Evolutionary conservation across 1,140 invertebrate genomes (phyloP), one percentile per base, ranked within the genome.

Genomic region (Melipona quadrifasciata): DNA sequence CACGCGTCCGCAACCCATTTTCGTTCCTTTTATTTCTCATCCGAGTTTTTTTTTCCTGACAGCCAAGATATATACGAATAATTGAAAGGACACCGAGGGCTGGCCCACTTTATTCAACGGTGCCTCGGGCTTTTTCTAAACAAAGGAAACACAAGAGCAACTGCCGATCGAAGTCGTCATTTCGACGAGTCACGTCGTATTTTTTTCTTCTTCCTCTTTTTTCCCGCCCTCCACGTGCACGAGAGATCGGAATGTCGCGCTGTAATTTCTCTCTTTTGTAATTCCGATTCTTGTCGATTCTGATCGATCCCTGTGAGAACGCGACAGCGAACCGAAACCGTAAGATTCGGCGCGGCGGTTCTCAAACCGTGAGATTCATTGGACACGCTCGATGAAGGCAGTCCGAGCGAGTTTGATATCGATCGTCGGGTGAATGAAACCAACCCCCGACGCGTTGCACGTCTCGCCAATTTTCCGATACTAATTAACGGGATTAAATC

Each of bases 91-190:
- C 82, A 83, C 55, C 34, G 39, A 55, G n/a, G 8, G 64, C 12
- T 83, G 82, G 82, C 82, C 82, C 82, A 83, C 55, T 79, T 83
- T 58, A 19, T 61, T 34, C 17, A 75, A 14, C 75, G 75, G 14
- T 31, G 82, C 82, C 75, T 53, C 65, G 55, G 67, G 82, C 75
- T 70, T 53, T 79, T 79, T 57, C 34, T 31, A 65, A 10, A 76
- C 65, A 78, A 61, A 70, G 55, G 27, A 19, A 53, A 55, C 71
- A 27, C 19, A 58, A 24, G 39, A 71, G 27, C 65, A 51, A 27
- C 12, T 31, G 1, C 6, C 61, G 61, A 75, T 24, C 71, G 53
- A 78, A 47, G 19, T 47, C 11, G 34, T 55, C 39, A 21, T 39
- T 74, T 64, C n/a, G 5, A 47, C 19, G 39, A 78, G 16, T 53